phyloP scores from a whole-genome alignment of 2,113 vertebrate genomes.

The Bathybates hornii region DNA sequence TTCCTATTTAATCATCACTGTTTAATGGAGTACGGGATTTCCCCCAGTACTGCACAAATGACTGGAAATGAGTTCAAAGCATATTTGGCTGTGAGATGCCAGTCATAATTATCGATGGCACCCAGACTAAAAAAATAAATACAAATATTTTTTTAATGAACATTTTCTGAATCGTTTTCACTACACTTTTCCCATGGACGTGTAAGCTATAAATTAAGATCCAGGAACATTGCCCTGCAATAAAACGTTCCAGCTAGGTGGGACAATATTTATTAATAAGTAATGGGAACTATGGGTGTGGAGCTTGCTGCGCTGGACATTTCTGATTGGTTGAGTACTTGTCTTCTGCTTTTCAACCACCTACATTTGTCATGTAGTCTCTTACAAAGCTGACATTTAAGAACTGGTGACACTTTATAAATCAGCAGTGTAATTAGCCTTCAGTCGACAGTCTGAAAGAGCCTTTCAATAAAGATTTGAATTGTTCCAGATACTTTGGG shows the following conservation, averaged over 20 bases:
- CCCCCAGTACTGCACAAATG: background rate
- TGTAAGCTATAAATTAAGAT: background rate
- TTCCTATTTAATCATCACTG: background rate
- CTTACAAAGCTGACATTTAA: background rate
- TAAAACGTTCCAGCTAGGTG: background rate
- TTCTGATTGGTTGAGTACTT: background rate
- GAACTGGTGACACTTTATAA: background rate
- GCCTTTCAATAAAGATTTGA: background rate
- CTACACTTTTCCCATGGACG: background rate
- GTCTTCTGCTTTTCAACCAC: background rate
- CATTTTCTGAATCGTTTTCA: background rate
- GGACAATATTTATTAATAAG: background rate
- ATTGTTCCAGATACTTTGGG: background rate
- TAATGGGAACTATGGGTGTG: background rate
- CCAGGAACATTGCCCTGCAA: background rate
- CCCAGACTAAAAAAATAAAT: background rate
- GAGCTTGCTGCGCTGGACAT: background rate
- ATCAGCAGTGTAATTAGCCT: background rate
- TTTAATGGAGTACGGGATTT: background rate
- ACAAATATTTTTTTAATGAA: background rate
- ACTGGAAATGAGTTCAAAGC: background rate
- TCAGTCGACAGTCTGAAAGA: background rate
- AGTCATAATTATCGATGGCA: background rate
- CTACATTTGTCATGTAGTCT: background rate
- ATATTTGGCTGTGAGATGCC: background rate